These are phyloP conservation scores for Meloidogyne floridensis DNA, from an alignment of 1,140 invertebrate genomes.

Conservation along the genomic window DNA sequence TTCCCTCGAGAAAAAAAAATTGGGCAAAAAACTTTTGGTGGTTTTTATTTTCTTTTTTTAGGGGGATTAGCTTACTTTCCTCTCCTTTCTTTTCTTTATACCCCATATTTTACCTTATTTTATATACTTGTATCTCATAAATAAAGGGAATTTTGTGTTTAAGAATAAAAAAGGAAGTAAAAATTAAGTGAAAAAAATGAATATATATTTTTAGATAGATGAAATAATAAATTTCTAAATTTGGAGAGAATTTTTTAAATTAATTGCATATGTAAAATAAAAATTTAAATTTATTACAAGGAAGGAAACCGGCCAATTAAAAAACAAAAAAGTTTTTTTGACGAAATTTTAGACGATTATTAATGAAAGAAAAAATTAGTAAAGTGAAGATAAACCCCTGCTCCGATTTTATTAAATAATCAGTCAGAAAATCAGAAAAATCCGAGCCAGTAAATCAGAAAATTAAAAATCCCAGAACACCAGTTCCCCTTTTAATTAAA, in stretches of 20 bases:
- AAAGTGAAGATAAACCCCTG: no score
- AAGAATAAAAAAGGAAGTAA: background rate
- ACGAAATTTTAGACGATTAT: no score
- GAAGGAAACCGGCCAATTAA: background rate
- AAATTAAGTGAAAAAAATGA: conserved; percentile 1
- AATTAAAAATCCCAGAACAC: no score
- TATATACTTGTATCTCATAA: no score
- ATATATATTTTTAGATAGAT: background rate
- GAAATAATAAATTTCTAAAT: background rate
- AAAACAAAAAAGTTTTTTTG: background rate
- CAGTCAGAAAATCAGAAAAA: no score
- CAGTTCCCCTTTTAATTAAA: no score
- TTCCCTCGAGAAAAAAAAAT: background rate
- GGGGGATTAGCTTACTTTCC: background rate
- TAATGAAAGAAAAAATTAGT: no score
- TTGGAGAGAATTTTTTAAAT: background rate
- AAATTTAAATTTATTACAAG: background rate
- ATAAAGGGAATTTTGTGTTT: background rate
- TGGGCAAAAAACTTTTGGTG: background rate
- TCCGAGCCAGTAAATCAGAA: no score
- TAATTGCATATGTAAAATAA: background rate
- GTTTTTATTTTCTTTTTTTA: background rate
- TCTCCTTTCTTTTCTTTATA: background rate
- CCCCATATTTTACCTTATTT: no score
- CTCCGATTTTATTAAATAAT: no score